These are phyloP conservation scores for Malurus elegans DNA, from an alignment of 2,113 vertebrate species.

Conservation along the genomic window DNA sequence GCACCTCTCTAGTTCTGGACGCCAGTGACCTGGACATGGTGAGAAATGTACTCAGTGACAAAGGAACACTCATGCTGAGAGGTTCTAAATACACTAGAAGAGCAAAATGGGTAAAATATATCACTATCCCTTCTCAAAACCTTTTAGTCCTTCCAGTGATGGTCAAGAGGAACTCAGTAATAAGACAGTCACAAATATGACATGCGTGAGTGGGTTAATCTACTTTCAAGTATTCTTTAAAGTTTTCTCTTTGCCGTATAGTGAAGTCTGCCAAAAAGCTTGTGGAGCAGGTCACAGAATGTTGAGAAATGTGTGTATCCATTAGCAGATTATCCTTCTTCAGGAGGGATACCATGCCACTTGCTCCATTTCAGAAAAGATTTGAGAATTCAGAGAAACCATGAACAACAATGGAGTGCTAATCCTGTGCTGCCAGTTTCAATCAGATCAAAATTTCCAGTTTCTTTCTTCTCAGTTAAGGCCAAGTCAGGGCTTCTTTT, in stretches of 20 bases:
- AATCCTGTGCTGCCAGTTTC: constrained; percentile 65
- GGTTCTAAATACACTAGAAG: background rate
- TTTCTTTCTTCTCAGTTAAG: constrained; percentile 48
- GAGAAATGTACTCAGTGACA: background rate
- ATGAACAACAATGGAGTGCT: constrained; percentile 15
- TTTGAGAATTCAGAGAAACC: constrained; percentile 7
- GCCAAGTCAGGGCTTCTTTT: constrained; percentile 50
- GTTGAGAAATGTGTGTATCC: constrained; percentile 36
- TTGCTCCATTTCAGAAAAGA: constrained; percentile 53
- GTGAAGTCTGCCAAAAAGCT: background rate
- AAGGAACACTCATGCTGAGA: background rate
- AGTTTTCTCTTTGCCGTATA: background rate
- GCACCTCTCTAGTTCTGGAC: background rate
- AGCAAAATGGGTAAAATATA: background rate
- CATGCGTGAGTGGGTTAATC: background rate
- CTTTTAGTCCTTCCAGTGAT: background rate
- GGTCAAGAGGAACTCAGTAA: background rate
- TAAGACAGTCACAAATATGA: background rate
- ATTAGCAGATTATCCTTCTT: constrained; percentile 30
- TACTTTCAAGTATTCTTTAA: background rate
- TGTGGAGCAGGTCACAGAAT: background rate
- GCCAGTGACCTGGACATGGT: background rate
- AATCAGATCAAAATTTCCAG: constrained; percentile 59
- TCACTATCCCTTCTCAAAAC: background rate
- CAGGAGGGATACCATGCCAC: constrained; percentile 48